Percentiles rank a stretch among this genome's conserved stretches.
Evolutionary conservation across 1,140 invertebrate genomes (phyloP).

Genomic region (Heliconius eleuchia): DNA sequence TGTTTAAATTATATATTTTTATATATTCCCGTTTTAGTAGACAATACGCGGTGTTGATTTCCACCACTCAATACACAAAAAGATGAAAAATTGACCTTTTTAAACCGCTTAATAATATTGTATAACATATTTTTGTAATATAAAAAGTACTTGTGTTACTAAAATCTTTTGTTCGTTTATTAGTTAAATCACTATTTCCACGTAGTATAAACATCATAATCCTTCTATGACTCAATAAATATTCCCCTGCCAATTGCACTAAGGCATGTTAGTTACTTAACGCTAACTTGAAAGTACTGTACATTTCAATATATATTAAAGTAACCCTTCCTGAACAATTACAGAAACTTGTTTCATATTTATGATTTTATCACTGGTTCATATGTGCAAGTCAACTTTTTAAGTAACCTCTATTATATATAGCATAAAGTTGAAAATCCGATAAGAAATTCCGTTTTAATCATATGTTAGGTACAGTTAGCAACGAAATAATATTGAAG

Average conservation of each 20-base stretch:
- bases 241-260: background rate
- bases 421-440: background rate
- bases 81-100: too few species aligned
- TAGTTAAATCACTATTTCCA: too few species aligned
- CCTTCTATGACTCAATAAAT: slow-evolving; percentile 1
- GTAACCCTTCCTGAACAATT: slow-evolving; percentile 40
- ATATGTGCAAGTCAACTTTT: background rate
- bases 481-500: background rate
- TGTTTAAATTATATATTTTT: too few species aligned
- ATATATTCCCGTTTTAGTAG: too few species aligned
- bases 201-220: background rate
- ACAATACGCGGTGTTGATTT: too few species aligned
- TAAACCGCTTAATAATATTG: too few species aligned
- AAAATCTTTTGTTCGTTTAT: too few species aligned
- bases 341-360: slow-evolving; percentile 43
- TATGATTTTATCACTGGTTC: slow-evolving; percentile 15
- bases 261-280: slow-evolving; percentile 2
- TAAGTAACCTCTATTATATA: background rate
- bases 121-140: too few species aligned
- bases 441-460: slow-evolving; percentile 7
- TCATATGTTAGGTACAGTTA: slow-evolving; percentile 18
- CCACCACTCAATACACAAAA: too few species aligned
- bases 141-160: too few species aligned
- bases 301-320: slow-evolving; percentile 32
- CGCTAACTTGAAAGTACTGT: slow-evolving; percentile 11